Conservation (phyloP, 2,797 vertebrate genomes). For the Vireo griseus region DNA sequence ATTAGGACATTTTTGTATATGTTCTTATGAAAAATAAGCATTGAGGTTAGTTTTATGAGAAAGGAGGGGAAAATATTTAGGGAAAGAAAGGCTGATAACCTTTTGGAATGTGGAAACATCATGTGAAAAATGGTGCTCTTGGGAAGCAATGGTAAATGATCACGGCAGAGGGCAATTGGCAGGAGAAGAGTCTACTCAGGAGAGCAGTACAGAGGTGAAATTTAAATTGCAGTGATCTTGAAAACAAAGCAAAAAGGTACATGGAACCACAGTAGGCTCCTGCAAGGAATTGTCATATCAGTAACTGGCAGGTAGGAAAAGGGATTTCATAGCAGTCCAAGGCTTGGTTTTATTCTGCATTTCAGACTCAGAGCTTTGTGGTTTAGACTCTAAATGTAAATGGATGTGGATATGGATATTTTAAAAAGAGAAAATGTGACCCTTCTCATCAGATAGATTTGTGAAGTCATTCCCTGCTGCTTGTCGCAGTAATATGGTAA, state of each 20-base stretch:
- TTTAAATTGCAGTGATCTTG: neutral
- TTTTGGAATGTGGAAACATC: neutral
- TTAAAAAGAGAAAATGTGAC: neutral
- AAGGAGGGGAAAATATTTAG: neutral
- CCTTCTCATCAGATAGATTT: neutral
- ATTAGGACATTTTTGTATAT: neutral
- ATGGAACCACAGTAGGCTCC: neutral
- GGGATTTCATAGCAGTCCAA: neutral
- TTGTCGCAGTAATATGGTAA: neutral
- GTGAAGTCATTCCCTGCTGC: neutral
- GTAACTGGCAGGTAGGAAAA: neutral
- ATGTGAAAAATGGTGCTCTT: neutral
- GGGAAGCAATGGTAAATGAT: neutral
- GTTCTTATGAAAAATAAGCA: neutral
- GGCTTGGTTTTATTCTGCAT: neutral
- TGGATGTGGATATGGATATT: neutral
- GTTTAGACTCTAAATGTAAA: neutral
- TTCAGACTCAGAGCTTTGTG: neutral
- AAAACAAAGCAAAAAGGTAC: neutral
- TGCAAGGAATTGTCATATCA: neutral
- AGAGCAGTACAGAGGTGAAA: neutral
- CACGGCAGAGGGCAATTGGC: neutral
- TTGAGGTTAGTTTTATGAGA: neutral
- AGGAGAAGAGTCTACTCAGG: neutral
- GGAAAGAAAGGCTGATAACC: neutral